These are phyloP conservation scores for Schizotus pectinicornis DNA, from an alignment of 2,888 invertebrate species.

Conservation along the genomic window DNA sequence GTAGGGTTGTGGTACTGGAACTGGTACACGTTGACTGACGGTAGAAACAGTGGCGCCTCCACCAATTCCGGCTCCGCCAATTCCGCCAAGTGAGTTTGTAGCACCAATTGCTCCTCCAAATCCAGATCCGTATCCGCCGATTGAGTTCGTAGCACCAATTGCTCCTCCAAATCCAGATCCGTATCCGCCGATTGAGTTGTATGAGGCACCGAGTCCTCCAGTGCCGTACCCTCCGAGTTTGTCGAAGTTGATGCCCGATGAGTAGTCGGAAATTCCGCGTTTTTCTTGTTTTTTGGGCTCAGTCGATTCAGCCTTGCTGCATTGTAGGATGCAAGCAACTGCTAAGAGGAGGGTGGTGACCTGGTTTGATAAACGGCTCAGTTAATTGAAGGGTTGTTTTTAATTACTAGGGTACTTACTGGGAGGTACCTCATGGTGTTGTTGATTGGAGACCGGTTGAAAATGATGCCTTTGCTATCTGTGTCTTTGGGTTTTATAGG, in stretches of 20 bases:
- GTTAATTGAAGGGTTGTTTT: neutral
- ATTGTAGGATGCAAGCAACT: slow-evolving; percentile 22
- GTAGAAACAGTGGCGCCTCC: slow-evolving; percentile 51
- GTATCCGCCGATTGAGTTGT: slow-evolving; percentile 21
- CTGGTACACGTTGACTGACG: slow-evolving; percentile 50
- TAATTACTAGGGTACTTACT: slow-evolving; percentile 17
- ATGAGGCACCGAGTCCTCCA: neutral
- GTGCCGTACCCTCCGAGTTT: slow-evolving; percentile 6
- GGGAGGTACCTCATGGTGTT: slow-evolving; percentile 29
- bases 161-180: slow-evolving; percentile 33
- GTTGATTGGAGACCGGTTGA: slow-evolving; percentile 14
- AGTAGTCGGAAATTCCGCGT: slow-evolving; percentile 18
- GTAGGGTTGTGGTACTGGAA: slow-evolving; percentile 52
- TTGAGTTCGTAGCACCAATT: slow-evolving; percentile 33
- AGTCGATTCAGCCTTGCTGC: slow-evolving; percentile 27
- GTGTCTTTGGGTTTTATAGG: slow-evolving; percentile 16
- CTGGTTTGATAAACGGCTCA: slow-evolving; percentile 17
- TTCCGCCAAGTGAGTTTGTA: slow-evolving; percentile 12
- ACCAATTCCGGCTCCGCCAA: slow-evolving; percentile 50
- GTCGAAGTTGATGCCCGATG: neutral
- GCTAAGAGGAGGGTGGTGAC: slow-evolving; percentile 28
- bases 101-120: slow-evolving; percentile 26
- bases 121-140: slow-evolving; percentile 17
- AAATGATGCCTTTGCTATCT: slow-evolving; percentile 21
- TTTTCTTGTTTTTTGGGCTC: slow-evolving; percentile 24